A percentile compares a stretch with the other conserved stretches of the same genome.
Evolutionary conservation across 2,113 vertebrate species (phyloP).

Genomic region (Colinus virginianus): DNA sequence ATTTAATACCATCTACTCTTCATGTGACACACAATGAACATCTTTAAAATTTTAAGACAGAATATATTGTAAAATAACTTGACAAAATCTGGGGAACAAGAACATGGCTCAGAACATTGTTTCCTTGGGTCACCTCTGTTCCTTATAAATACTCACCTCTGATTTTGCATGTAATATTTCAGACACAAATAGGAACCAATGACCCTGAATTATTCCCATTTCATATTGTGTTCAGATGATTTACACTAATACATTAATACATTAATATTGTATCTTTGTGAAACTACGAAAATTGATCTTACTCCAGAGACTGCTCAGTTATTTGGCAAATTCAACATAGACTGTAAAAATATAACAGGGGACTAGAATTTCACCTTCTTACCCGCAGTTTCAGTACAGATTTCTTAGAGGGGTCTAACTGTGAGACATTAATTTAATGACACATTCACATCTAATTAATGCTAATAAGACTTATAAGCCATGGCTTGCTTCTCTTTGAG

Average conservation of each 20-base stretch:
- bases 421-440: background rate
- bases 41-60: background rate
- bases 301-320: background rate
- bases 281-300: background rate
- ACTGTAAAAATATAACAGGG: background rate
- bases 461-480: background rate
- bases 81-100: background rate
- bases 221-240: background rate
- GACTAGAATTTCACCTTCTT: background rate
- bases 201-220: background rate
- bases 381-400: background rate
- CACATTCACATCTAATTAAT: slow-evolving; percentile 35
- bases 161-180: background rate
- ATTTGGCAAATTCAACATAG: background rate
- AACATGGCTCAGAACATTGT: background rate
- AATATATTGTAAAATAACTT: background rate
- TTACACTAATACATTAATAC: background rate
- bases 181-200: background rate
- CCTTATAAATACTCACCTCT: background rate
- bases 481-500: background rate
- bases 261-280: background rate
- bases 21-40: rapidly evolving
- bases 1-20: background rate
- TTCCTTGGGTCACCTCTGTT: background rate
- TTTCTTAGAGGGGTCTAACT: background rate